Evolutionary conservation across 35 echinoderm and acorn worm genomes (phyloP).

Genomic region (Eucidaris tribuloides): DNA sequence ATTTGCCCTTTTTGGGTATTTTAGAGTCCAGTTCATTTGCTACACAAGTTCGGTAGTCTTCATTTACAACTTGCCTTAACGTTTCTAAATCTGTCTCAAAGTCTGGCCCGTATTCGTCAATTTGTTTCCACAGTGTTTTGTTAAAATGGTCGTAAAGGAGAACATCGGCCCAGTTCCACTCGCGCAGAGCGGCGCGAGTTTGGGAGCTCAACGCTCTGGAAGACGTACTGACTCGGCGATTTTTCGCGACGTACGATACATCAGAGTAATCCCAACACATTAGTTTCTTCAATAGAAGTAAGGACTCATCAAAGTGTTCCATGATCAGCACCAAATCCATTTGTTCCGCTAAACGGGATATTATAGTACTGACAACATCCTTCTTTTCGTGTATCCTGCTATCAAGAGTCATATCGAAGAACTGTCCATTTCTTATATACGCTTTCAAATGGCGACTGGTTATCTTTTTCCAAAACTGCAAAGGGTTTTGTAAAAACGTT

Average conservation of each 20-base stretch:
- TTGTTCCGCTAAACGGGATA: constrained; percentile 7
- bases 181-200: constrained; percentile 20
- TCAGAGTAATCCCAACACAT: constrained; percentile 60
- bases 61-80: constrained; percentile 17
- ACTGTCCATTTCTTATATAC: constrained; percentile 43
- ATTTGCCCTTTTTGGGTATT: too few relatives aligned
- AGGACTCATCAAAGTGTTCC: constrained; percentile 70
- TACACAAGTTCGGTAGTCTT: not conserved
- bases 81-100: constrained; percentile 30
- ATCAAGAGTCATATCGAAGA: constrained; percentile 17
- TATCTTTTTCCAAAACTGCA: not conserved
- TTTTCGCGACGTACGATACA: constrained; percentile 64
- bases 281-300: constrained; percentile 46
- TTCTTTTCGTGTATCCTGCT: constrained; percentile 17
- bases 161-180: constrained; percentile 54
- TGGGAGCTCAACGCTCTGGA: not conserved
- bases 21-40: not conserved
- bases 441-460: not conserved
- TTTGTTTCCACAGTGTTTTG: constrained; percentile 50
- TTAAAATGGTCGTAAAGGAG: constrained; percentile 61
- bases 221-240: not conserved
- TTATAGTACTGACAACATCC: constrained; percentile 2
- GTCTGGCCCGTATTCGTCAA: constrained; percentile 37
- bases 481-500: not conserved
- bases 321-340: constrained; percentile 45